Evolutionary conservation across 2,113 vertebrate species (phyloP).

Genomic region (Hyperopisus bebe): DNA sequence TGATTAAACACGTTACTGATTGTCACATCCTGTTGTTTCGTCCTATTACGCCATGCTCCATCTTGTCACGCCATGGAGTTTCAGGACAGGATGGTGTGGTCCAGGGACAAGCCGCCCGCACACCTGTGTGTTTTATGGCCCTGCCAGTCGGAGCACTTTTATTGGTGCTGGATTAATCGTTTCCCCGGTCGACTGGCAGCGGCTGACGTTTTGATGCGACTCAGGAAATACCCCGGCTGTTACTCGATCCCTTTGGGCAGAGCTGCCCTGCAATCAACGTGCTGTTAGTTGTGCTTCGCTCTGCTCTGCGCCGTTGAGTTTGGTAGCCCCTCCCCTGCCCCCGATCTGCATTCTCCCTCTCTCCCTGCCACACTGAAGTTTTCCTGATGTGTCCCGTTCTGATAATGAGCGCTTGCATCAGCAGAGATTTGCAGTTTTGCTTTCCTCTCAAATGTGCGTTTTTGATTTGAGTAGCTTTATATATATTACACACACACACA

Average conservation of each 20-base stretch:
- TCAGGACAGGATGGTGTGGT: neutral
- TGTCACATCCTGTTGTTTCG: neutral
- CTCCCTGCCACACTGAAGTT: neutral
- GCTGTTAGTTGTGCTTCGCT: neutral
- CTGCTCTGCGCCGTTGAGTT: neutral
- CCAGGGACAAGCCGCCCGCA: neutral
- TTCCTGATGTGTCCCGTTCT: neutral
- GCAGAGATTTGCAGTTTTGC: neutral
- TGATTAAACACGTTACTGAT: neutral
- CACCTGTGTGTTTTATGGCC: constrained; percentile 3
- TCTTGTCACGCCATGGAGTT: neutral
- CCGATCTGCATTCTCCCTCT: neutral
- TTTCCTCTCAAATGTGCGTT: neutral
- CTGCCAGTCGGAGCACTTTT: neutral
- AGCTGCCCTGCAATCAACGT: neutral
- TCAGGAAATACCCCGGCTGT: neutral
- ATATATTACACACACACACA: no score
- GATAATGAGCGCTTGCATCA: neutral
- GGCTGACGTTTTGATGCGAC: neutral
- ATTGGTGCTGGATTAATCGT: constrained; percentile 10
- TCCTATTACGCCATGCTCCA: neutral
- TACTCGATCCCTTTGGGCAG: neutral
- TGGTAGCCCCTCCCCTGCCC: neutral
- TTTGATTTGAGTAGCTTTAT: neutral
- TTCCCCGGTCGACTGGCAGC: neutral